Evolutionary conservation across 2,797 vertebrate genomes (phyloP).

Genomic region (Hemitrygon akajei): DNA sequence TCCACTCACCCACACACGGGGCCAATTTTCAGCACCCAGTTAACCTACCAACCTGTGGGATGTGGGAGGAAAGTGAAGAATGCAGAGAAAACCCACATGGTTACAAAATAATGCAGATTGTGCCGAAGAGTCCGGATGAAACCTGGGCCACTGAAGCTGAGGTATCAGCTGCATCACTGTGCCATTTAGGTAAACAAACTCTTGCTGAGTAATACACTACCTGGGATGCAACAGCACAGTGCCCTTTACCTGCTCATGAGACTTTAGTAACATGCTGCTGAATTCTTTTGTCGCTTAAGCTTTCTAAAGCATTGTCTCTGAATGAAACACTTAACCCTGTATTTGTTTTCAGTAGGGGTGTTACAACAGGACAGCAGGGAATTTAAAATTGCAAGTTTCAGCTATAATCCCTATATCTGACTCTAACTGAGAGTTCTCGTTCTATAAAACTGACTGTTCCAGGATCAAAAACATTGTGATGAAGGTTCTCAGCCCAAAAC

Average conservation of each 20-base stretch:
- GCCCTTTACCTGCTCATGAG: neutral
- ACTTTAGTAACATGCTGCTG: neutral
- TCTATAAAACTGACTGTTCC: neutral
- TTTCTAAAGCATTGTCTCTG: no score
- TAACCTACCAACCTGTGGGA: no score
- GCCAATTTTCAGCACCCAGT: no score
- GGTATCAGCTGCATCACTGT: no score
- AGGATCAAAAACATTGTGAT: neutral
- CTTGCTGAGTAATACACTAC: neutral
- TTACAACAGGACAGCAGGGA: neutral
- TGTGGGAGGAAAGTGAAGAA: no score
- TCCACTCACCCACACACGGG: no score
- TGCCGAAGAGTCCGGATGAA: no score
- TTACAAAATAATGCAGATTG: no score
- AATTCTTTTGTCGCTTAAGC: neutral
- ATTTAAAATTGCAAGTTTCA: neutral
- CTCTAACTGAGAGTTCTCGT: neutral
- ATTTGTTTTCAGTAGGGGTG: neutral
- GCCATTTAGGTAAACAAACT: neutral
- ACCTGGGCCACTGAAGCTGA: no score
- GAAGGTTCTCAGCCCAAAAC: no score
- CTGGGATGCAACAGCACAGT: neutral
- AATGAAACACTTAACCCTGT: neutral
- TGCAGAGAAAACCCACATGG: no score
- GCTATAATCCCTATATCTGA: no score